phyloP scores from a whole-genome alignment of 2,797 vertebrate species.

The Cuculus canorus region DNA sequence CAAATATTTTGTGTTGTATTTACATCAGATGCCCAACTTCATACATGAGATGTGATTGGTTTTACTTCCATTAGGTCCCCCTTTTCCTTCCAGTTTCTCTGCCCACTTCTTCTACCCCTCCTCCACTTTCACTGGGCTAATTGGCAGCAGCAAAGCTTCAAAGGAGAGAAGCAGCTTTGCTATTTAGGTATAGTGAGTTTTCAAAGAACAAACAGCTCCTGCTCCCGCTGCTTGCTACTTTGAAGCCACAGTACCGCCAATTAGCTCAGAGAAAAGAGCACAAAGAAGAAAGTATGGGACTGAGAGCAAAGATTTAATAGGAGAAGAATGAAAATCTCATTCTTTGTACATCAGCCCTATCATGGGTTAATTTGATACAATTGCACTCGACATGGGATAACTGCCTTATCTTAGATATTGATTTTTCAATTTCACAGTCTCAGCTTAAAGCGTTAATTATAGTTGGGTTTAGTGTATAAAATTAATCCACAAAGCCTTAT shows the following conservation, averaged over 20 bases:
- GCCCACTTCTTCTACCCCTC: not conserved
- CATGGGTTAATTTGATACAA: not conserved
- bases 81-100: not conserved
- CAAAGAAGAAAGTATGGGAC: not conserved
- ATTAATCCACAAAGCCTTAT: not conserved
- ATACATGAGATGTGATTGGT: not conserved
- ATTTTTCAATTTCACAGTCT: conserved; percentile 11
- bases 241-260: not conserved
- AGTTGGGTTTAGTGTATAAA: not conserved
- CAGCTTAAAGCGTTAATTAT: not conserved
- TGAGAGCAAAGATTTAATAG: not conserved
- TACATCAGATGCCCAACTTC: not conserved
- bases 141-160: conserved; percentile 23
- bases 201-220: conserved; percentile 32
- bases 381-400: not conserved
- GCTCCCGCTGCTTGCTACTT: not conserved
- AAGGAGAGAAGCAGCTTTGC: conserved; percentile 12
- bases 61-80: not conserved
- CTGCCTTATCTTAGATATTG: not conserved
- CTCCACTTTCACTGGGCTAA: conserved; percentile 1
- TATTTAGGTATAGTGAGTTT: not conserved
- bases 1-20: not conserved
- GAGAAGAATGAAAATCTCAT: not conserved
- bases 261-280: not conserved
- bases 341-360: not conserved